Evolutionary conservation across 1,140 invertebrate genomes (phyloP).

Genomic region (Papilio polyxenes): DNA sequence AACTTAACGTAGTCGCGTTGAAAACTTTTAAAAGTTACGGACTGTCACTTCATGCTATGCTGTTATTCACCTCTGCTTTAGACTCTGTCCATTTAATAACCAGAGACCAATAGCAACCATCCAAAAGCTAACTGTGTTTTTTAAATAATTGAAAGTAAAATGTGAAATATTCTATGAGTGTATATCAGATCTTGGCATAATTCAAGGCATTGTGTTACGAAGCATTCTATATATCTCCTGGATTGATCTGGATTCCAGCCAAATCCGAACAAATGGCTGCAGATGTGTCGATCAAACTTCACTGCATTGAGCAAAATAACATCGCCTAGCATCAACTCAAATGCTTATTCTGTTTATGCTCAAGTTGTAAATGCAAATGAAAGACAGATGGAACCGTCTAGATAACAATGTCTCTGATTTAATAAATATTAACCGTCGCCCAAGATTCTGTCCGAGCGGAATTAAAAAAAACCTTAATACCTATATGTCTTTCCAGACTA

Average conservation of each 20-base stretch:
- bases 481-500: no score
- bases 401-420: not conserved
- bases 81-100: no score
- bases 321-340: not conserved
- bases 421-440: not conserved
- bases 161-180: not conserved
- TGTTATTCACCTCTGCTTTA: no score
- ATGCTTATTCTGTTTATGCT: not conserved
- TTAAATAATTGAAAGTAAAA: not conserved
- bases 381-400: not conserved
- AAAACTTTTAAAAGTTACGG: no score
- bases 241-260: constrained; percentile 20
- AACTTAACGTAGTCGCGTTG: no score
- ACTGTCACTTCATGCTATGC: no score
- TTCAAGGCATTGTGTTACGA: constrained; percentile 6
- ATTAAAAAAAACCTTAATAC: no score
- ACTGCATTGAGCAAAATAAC: constrained; percentile 26
- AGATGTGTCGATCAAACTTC: constrained; percentile 30
- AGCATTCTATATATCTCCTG: not conserved
- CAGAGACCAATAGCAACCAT: no score
- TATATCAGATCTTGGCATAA: not conserved
- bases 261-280: constrained; percentile 31
- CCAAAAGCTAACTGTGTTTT: no score
- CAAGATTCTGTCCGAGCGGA: no score
- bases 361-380: constrained; percentile 1